Conservation (phyloP, 92 coral and sea anemone genomes). For the Epizoanthus illoricatus region DNA sequence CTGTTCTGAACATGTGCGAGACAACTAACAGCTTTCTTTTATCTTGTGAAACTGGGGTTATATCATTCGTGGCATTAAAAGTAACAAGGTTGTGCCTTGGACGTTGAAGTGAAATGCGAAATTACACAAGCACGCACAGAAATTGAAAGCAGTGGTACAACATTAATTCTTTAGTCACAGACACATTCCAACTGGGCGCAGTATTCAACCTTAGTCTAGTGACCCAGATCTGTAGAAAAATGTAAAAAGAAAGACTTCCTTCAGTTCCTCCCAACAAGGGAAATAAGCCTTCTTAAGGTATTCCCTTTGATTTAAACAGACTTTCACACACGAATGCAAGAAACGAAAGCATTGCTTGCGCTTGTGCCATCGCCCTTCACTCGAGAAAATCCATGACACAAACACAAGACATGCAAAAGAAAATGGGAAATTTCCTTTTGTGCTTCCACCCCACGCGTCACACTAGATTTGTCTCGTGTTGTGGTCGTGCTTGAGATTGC, state of each 20-base stretch:
- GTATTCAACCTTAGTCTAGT: background rate
- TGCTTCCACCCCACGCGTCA: background rate
- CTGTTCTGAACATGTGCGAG: too few relatives aligned
- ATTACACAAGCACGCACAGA: background rate
- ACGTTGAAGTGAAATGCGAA: background rate
- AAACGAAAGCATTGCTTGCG: too few relatives aligned
- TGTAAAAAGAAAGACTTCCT: slow-evolving; percentile 18
- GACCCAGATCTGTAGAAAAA: background rate
- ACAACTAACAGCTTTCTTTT: too few relatives aligned
- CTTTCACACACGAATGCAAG: background rate
- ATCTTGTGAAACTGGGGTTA: too few relatives aligned
- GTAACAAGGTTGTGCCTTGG: background rate
- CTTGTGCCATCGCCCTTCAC: too few relatives aligned
- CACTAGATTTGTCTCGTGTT: background rate
- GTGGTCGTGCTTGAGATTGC: background rate
- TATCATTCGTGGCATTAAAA: background rate
- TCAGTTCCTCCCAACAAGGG: slow-evolving; percentile 1
- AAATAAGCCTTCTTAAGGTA: background rate
- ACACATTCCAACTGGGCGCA: background rate
- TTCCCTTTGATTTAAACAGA: too few relatives aligned
- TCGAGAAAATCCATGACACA: background rate
- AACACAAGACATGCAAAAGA: background rate
- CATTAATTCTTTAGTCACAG: background rate
- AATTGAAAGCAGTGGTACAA: slow-evolving; percentile 4
- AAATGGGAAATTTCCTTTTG: background rate